Conservation (phyloP, 2,797 vertebrate genomes). For the Synaphobranchus kaupii region DNA sequence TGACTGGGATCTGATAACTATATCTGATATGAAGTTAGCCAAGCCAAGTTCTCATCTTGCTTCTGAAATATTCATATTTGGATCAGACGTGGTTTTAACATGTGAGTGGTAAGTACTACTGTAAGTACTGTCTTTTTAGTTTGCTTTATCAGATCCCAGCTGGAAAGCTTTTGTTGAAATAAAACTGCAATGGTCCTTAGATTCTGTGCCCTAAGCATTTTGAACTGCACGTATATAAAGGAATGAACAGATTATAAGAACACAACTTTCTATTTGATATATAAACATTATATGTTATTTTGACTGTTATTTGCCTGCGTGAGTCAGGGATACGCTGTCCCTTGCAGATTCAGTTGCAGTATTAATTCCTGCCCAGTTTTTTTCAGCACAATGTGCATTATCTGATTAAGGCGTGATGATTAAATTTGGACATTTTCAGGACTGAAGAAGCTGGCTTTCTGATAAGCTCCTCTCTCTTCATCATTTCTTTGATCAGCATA, state of each 20-base stretch:
- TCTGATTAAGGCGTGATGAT: not conserved
- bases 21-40: not conserved
- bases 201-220: not conserved
- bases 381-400: not conserved
- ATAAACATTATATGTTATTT: not conserved
- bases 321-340: not conserved
- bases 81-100: not conserved
- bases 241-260: not conserved
- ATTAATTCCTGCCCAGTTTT: not conserved
- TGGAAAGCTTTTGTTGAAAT: not conserved
- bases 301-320: not conserved
- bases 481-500: not conserved
- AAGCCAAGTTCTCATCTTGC: not conserved
- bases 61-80: not conserved
- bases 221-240: not conserved
- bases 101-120: not conserved
- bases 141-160: not conserved
- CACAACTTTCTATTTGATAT: not conserved
- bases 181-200: not conserved
- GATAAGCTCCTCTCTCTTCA: not conserved
- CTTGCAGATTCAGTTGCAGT: not conserved
- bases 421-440: not conserved
- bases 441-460: not conserved
- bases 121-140: not conserved
- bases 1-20: constrained; percentile 11